Conservation (phyloP, 1,140 invertebrate species). For the Sitodiplosis mosellana region DNA sequence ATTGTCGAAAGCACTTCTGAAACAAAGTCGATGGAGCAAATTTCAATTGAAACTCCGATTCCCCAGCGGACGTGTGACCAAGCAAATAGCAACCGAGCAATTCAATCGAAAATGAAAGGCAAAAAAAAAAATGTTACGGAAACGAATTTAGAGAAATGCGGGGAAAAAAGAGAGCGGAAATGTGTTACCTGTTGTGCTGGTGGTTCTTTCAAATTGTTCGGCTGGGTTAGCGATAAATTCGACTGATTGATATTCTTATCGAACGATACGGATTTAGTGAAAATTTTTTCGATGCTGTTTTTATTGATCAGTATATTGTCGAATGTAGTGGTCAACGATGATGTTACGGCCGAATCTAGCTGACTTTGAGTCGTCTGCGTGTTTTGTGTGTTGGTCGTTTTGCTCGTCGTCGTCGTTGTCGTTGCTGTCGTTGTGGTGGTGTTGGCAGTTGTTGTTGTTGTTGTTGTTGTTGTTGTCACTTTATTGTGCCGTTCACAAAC, state of each 20-base stretch:
- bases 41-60: too few relatives aligned
- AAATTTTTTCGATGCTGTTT: neutral
- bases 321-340: too few relatives aligned
- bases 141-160: too few relatives aligned
- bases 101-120: too few relatives aligned
- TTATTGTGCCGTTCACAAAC: conserved; percentile 3
- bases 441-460: neutral
- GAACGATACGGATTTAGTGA: neutral
- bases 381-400: too few relatives aligned
- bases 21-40: too few relatives aligned
- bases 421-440: neutral
- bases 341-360: neutral
- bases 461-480: neutral
- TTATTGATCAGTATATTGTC: neutral
- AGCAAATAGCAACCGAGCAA: too few relatives aligned
- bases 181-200: neutral
- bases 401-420: neutral
- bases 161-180: too few relatives aligned
- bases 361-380: neutral
- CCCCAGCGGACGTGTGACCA: too few relatives aligned
- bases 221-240: neutral
- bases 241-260: conserved; percentile 1
- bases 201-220: conserved; percentile 1
- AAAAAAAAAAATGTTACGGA: too few relatives aligned
- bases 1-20: too few relatives aligned